Conservation (phyloP, 1,140 invertebrate genomes). For the Penaeus vannamei region DNA sequence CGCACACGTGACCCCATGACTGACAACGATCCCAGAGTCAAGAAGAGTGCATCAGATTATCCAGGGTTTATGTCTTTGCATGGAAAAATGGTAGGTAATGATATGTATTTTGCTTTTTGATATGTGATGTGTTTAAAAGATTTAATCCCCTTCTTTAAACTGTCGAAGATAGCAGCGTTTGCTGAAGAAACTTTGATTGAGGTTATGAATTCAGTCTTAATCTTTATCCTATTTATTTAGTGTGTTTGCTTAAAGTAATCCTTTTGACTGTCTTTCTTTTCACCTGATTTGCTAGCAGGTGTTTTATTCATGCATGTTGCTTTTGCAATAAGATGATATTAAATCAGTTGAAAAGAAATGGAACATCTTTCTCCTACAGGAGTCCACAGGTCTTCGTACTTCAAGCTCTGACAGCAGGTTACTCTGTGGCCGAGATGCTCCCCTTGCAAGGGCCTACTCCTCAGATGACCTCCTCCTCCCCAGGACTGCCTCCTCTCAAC, state of each 20-base stretch:
- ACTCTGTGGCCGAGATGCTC: constrained; percentile 48
- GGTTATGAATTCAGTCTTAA: too few relatives aligned
- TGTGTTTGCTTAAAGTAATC: too few relatives aligned
- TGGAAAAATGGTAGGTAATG: constrained; percentile 34
- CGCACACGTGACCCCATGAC: constrained; percentile 59
- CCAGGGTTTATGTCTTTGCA: constrained; percentile 46
- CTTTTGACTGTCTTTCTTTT: too few relatives aligned
- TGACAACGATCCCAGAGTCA: constrained; percentile 39
- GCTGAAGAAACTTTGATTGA: too few relatives aligned
- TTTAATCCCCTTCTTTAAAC: too few relatives aligned
- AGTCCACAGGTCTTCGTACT: constrained; percentile 2
- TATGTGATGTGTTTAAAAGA: too few relatives aligned
- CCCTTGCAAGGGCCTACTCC: constrained; percentile 37
- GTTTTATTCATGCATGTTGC: background rate
- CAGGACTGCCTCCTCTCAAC: constrained; percentile 5
- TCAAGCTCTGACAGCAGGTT: constrained; percentile 50
- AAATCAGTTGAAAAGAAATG: background rate
- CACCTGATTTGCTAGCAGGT: too few relatives aligned
- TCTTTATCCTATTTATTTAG: too few relatives aligned
- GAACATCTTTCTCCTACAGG: constrained; percentile 1
- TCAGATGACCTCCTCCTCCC: constrained; percentile 45
- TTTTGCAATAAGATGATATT: background rate
- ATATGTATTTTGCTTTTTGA: background rate
- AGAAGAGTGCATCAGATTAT: constrained; percentile 63
- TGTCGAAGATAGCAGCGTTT: too few relatives aligned